Base-by-base conservation (phyloP, 1,140 invertebrate species). In the Saxidomus purpurata region DNA sequence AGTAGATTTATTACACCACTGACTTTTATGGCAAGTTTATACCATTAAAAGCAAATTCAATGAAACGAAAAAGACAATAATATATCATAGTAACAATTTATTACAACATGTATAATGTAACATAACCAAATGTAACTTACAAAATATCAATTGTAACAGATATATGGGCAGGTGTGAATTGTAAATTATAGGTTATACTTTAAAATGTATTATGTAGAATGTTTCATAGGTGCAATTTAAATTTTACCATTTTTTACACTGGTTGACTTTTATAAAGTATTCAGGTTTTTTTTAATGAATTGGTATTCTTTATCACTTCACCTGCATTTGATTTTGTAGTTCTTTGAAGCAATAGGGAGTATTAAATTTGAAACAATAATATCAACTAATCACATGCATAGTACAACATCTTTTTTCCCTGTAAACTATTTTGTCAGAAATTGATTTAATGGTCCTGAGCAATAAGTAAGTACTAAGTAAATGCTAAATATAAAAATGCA, bases 51-150 rank as follows among this genome's bases (percentile, higher is more conserved):
- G 59, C 59, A 25, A 28, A 28, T 28, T 25, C 67, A 71, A 19
- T 71, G 67, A 71, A 71, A 71, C 38, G 36, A 71, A 71, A n/a
- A 71, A 71, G 34, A 71, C 34, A 36, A 38, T 38, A 38, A 71
- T 71, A 40, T 28, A n/a, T 55, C 13, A 52, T 79, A 79, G 31
- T 34, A 55, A 79, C 76, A 79, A 79, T 79, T 52, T 79, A 79
- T 79, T 79, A 52, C 76, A 79, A 79, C 43, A 52, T 55, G 49
- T 79, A 55, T 52, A 36, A n/a, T n/a, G n/a, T n/a, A n/a, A n/a
- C 1, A 25, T 79, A 79, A 79, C 47, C 55, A 3, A 34, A 22
- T 43, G 34, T 74, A 74, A 6, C 1, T 19, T 43, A 28, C 25
- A 67, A 67, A 25, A 31, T 31, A 31, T 67, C 25, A 25, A 67